Conservation (phyloP, 2,797 vertebrate genomes). For the Neopelma chrysocephalum region DNA sequence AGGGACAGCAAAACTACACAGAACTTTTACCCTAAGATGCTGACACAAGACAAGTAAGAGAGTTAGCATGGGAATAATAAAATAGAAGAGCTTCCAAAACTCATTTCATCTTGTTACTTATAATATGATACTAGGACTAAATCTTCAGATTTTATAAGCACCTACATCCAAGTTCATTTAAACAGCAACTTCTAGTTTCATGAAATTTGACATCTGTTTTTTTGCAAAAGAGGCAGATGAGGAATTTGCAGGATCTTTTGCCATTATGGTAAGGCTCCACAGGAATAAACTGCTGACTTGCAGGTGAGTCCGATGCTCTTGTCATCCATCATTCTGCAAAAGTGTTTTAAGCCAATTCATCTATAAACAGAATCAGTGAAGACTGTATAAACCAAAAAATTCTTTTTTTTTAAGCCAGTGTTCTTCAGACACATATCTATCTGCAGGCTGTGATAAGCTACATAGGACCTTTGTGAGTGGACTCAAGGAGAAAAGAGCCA, state of each 20-base stretch:
- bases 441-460: not conserved
- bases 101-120: not conserved
- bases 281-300: not conserved
- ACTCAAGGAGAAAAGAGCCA: not conserved
- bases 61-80: not conserved
- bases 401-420: not conserved
- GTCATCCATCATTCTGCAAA: not conserved
- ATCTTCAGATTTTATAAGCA: not conserved
- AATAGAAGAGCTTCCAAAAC: not conserved
- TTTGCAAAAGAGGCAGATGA: not conserved
- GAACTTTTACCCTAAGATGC: not conserved
- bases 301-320: not conserved
- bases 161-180: not conserved
- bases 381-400: not conserved
- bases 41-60: not conserved
- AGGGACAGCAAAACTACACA: not conserved
- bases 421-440: not conserved
- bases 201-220: not conserved
- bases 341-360: not conserved
- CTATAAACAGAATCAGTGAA: not conserved
- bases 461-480: fast-evolving
- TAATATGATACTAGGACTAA: not conserved
- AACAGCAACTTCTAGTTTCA: not conserved
- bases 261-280: not conserved
- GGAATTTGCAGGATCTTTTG: not conserved